phyloP scores from a whole-genome alignment of 2,797 vertebrate genomes.

The Epinephelus awoara region DNA sequence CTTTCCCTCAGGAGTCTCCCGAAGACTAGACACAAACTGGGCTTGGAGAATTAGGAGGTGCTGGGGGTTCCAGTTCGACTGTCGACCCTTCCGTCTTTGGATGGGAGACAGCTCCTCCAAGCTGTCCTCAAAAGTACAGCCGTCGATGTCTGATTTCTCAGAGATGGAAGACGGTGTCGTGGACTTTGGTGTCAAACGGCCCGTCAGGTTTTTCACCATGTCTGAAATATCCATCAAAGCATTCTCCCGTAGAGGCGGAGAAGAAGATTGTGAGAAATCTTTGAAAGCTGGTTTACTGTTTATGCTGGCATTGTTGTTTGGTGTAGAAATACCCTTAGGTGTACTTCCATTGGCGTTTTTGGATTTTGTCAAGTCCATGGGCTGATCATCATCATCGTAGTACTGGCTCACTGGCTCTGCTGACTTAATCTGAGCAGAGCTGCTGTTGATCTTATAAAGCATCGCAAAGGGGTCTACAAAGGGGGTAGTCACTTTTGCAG shows the following conservation, averaged over 20 bases:
- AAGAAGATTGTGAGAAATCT: constrained; percentile 86
- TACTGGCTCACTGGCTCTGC: constrained; percentile 90
- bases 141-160: constrained; percentile 95
- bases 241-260: constrained; percentile 93
- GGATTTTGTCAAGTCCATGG: constrained; percentile 98
- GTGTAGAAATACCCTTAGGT: constrained; percentile 59
- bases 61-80: constrained; percentile 99
- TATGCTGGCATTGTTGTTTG: constrained; percentile 70
- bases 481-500: constrained; percentile 92
- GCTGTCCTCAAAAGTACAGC: constrained; percentile 95
- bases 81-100: constrained; percentile 96
- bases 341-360: constrained; percentile 84
- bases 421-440: constrained; percentile 89
- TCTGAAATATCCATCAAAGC: constrained; percentile 99
- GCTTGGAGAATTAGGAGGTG: constrained; percentile 98
- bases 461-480: constrained; percentile 94
- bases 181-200: constrained; percentile 97
- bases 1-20: constrained; percentile 95
- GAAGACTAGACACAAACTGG: constrained; percentile 96
- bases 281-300: constrained; percentile 82
- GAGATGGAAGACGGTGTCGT: constrained; percentile 96
- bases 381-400: constrained; percentile 94
- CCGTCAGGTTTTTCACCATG: constrained; percentile 99
- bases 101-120: constrained; percentile 95
- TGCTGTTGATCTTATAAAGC: constrained; percentile 97